A percentile compares a stretch with the other conserved stretches of the same genome.
Evolutionary conservation across 2,888 invertebrate species (phyloP).

Genomic region (Lycocerus yunnanus): DNA sequence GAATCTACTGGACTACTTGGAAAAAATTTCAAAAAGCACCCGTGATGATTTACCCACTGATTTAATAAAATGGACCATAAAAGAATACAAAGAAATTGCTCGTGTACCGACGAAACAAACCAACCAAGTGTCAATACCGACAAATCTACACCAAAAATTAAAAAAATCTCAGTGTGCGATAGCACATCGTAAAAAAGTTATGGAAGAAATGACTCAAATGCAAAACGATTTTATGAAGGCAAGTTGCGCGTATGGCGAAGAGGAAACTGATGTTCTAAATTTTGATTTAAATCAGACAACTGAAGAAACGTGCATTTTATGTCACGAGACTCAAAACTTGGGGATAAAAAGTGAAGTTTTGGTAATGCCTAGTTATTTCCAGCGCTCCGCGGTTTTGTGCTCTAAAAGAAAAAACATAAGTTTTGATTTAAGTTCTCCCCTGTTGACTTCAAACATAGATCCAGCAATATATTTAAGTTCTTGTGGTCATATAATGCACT

Average conservation of each 20-base stretch:
- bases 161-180: conserved; percentile 84
- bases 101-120: too few species aligned
- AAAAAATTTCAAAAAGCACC: conserved; percentile 71
- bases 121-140: conserved; percentile 61
- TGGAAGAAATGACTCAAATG: conserved; percentile 92
- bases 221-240: conserved; percentile 93
- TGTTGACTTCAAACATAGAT: conserved; percentile 64
- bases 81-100: too few species aligned
- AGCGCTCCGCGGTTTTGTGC: conserved; percentile 84
- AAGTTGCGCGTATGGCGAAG: conserved; percentile 76
- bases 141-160: conserved; percentile 72
- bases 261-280: conserved; percentile 63
- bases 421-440: too few species aligned
- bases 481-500: conserved; percentile 98
- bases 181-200: conserved; percentile 82
- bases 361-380: conserved; percentile 90
- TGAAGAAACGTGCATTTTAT: conserved; percentile 85
- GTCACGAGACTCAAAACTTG: conserved; percentile 89
- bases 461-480: conserved; percentile 89
- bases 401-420: too few species aligned
- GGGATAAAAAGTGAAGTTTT: conserved; percentile 73
- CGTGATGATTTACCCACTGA: conserved; percentile 85
- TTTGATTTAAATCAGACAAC: conserved; percentile 59
- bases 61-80: conserved; percentile 79
- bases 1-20: conserved; percentile 71